Conservation (phyloP, 1,140 invertebrate genomes). For the Melanaphis sacchari region DNA sequence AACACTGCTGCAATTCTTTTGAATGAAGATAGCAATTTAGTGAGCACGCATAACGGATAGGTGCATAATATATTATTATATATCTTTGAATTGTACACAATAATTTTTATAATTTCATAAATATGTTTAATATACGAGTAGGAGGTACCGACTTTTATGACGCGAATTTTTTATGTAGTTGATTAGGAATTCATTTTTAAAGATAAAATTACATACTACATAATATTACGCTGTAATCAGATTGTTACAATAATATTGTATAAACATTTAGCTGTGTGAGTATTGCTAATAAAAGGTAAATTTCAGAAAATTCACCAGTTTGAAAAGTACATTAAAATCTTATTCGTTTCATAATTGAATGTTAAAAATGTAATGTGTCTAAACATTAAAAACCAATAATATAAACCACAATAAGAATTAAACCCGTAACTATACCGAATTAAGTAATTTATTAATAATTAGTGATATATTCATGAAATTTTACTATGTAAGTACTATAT, state of each 20-base stretch:
- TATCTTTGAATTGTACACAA: neutral
- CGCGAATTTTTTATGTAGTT: neutral
- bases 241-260: neutral
- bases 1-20: neutral
- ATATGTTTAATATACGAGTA: neutral
- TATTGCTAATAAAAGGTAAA: neutral
- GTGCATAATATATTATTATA: neutral
- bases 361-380: neutral
- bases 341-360: neutral
- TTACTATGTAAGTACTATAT: neutral
- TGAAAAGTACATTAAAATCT: neutral
- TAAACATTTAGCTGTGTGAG: neutral
- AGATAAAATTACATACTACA: neutral
- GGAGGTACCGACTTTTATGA: neutral
- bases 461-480: neutral
- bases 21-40: neutral
- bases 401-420: too few species aligned
- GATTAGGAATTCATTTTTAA: neutral
- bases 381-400: neutral
- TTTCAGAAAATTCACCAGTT: neutral
- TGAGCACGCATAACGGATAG: neutral
- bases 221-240: neutral
- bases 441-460: neutral
- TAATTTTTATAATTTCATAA: neutral
- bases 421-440: too few species aligned